Base-by-base conservation (phyloP, 2,888 invertebrate species). In the Catocala nupta region DNA sequence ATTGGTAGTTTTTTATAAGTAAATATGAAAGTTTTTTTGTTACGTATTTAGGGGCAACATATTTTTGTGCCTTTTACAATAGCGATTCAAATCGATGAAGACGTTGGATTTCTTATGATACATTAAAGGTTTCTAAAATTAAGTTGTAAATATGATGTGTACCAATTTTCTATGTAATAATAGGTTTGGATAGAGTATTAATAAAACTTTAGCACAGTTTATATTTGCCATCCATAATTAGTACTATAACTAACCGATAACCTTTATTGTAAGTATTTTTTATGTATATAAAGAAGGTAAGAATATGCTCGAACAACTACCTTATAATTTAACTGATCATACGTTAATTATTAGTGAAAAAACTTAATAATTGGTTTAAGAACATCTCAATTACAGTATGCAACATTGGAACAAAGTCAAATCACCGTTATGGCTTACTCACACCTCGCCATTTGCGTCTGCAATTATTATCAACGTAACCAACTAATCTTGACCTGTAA, bases 371-470 rank as follows among this genome's bases (percentile, higher is more conserved):
- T 47, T 48, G 43, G 59, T 61, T 64, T 55, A 63, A 65, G 57
- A 68, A 53, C 48, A 51, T 62, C 51, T 64, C 59, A 65, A 72
- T 72, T 70, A 70, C 60, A 77, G 65, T 61, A 58, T 63, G 65
- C 58, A 66, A 70, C 72, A 75, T 75, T 69, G 64, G 65, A 71
- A 81, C 78, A 77, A 78, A 80, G 80, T 78, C 80, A 77, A 83
- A 80, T 77, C 71, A 87, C 92, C 89, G 92, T 90, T 92, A 90
- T 60, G 68, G 62, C 80, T 90, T 88, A 89, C 84, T 88, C 88
- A 90, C 84, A 84, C 76, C 78, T 82, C 81, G 83, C 83, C 85
- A 87, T 86, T 86, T 87, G 82, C 72, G 76, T 75, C 68, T 78
- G 88, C 88, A 91, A 91, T 91, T 90, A 91, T 83, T 79, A 68